Percentiles rank a stretch among this genome's conserved stretches.
These are phyloP conservation scores for Dinothrombium tinctorium DNA, from an alignment of 1,140 invertebrate genomes.

Conservation along the genomic window DNA sequence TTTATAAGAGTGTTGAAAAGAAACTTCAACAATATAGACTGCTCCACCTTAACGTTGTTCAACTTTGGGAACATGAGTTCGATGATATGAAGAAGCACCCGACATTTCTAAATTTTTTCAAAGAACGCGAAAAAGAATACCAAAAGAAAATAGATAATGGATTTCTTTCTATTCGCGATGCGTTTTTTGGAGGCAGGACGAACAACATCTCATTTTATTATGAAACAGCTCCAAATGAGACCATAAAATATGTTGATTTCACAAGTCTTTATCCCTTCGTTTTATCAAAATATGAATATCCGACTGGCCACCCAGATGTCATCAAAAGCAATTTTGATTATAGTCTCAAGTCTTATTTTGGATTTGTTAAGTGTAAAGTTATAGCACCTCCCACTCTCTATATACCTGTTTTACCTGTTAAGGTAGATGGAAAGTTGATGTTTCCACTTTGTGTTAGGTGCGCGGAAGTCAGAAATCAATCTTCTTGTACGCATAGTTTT, in stretches of 20 bases:
- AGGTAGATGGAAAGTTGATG: background rate
- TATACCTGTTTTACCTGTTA: background rate
- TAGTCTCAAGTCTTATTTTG: background rate
- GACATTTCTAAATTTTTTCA: too few relatives aligned
- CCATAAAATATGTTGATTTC: background rate
- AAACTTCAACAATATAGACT: too few relatives aligned
- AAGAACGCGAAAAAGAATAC: too few relatives aligned
- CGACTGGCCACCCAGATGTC: background rate
- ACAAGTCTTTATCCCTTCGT: conserved; percentile 1
- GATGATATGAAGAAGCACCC: too few relatives aligned
- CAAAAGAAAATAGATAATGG: too few relatives aligned
- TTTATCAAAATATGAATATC: background rate
- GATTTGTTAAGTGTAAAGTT: background rate
- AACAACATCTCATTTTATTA: background rate
- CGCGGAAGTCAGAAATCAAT: too few relatives aligned
- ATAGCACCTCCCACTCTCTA: background rate
- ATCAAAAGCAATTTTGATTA: background rate
- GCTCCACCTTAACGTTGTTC: too few relatives aligned
- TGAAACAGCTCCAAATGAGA: background rate
- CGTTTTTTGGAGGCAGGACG: conserved; percentile 1
- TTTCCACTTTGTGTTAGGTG: conserved; percentile 1
- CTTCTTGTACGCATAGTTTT: too few relatives aligned
- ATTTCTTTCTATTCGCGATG: too few relatives aligned
- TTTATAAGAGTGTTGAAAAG: too few relatives aligned
- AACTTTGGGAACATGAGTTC: too few relatives aligned